Base-by-base conservation (phyloP, 2,113 vertebrate genomes). In the Progne subis region DNA sequence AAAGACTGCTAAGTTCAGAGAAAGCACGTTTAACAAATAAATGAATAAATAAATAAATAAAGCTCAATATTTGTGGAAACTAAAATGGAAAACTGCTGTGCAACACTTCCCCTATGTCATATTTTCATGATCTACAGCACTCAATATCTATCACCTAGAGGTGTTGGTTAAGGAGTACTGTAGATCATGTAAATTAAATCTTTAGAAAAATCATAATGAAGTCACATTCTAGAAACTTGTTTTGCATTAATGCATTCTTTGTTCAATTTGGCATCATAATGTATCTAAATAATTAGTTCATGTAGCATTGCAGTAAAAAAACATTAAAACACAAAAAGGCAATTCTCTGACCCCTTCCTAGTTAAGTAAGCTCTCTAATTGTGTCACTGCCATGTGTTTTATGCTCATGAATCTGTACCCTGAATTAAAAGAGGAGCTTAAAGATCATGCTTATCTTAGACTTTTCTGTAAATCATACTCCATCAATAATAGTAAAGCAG, bases 121-220 rank as follows among this genome's bases (percentile, higher is more conserved):
- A 43, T 53, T 92, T 88, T 64, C 29, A 11, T 70, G 71, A 14
- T 15, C 9, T 56, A 79, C 37, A 37, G 37, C 37, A 37, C 37
- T 37, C 37, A 37, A 10, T 37, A 37, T 37, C 37, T 37, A 37
- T 37, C 37, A 37, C 44, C 15, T 83, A 71, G 60, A 91, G 19
- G 31, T 71, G n/a, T 39, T 63, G 31, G 44, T 75, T 82, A 91
- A 75, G n/a, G 14, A 29, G 8, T 87, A 29, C 6, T 72, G 41
- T 50, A 85, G 49, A 72, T 79, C 50, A 82, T 78, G 25, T 46
- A 80, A 92, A 82, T 5, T 24, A 75, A 86, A 83, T 39, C 21
- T 78, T 71, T 84, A 84, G 44, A 50, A 92, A 84, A 92, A 84
- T 4, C n/a, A 57, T 57, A 87, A 94, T 84, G 52, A 95, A 85